Evolutionary conservation across 1,140 invertebrate genomes (phyloP).

Genomic region (Sminthurinus signatus): DNA sequence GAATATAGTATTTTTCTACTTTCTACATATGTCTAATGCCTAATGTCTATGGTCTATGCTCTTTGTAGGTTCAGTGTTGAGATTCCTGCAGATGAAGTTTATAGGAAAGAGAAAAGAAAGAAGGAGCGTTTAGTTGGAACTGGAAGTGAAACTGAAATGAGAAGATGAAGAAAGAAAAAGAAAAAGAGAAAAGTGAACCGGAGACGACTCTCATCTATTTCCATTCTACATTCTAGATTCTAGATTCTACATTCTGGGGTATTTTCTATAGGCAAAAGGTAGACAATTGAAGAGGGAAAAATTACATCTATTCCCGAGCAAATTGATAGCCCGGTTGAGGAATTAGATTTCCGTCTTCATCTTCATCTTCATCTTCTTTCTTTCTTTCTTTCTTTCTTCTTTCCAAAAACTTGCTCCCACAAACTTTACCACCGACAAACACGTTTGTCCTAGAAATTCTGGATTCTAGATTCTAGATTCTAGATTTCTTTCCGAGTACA

Average conservation of each 20-base stretch:
- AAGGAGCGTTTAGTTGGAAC: too few species aligned
- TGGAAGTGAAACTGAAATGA: slow-evolving; percentile 3
- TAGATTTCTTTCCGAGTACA: neutral
- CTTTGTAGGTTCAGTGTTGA: too few species aligned
- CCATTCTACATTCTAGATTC: slow-evolving; percentile 2
- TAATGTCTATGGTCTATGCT: too few species aligned
- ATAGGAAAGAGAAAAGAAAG: too few species aligned
- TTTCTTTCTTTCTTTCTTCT: neutral
- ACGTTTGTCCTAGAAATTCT: neutral
- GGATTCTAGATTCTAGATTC: neutral
- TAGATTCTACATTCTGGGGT: neutral
- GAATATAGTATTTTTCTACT: too few species aligned
- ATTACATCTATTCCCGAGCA: slow-evolving; percentile 22
- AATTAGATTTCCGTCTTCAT: slow-evolving; percentile 14
- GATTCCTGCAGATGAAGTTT: slow-evolving; percentile 5
- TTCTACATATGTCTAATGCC: too few species aligned
- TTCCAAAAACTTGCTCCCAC: neutral
- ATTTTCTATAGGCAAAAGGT: neutral
- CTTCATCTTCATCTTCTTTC: neutral
- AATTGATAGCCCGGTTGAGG: slow-evolving; percentile 18
- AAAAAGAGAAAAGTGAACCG: neutral
- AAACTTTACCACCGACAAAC: neutral
- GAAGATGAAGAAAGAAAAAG: neutral
- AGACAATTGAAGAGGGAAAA: slow-evolving; percentile 22
- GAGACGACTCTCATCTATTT: slow-evolving; percentile 2